Conservation (phyloP, 1,140 invertebrate genomes). For the Plectrocnemia conspersa region DNA sequence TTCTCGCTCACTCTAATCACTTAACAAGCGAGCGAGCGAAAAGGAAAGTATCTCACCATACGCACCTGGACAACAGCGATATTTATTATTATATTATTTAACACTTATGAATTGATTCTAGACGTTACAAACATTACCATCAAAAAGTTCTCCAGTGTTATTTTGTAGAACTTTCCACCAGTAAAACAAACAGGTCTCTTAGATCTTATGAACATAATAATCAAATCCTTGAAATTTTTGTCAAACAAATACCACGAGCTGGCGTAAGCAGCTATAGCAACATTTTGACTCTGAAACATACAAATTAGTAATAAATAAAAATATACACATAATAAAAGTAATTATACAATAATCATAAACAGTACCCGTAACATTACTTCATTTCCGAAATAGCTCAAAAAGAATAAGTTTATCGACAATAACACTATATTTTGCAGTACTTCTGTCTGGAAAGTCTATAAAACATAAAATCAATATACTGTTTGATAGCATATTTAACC, state of each 20-base stretch:
- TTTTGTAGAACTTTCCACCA: slow-evolving; percentile 28
- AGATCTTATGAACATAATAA: slow-evolving; percentile 26
- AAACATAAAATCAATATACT: not conserved
- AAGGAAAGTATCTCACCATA: too few species aligned
- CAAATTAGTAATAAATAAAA: slow-evolving; percentile 4
- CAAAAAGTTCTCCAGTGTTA: slow-evolving; percentile 27
- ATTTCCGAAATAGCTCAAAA: slow-evolving; percentile 30
- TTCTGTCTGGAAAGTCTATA: too few species aligned
- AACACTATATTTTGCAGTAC: slow-evolving; percentile 14
- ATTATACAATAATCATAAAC: not conserved
- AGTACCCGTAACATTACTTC: slow-evolving; percentile 28
- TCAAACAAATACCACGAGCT: slow-evolving; percentile 15
- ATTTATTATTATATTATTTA: not conserved
- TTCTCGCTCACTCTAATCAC: too few species aligned
- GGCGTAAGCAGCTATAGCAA: not conserved
- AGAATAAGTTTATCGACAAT: slow-evolving; percentile 9
- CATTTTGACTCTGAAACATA: slow-evolving; percentile 9
- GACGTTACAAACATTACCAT: not conserved
- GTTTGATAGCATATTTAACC: too few species aligned
- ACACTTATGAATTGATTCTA: not conserved
- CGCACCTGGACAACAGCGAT: too few species aligned
- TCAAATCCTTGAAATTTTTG: too few species aligned
- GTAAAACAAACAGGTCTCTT: slow-evolving; percentile 19
- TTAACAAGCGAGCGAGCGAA: too few species aligned
- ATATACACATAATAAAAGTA: not conserved